Evolutionary conservation across 2,797 vertebrate species (phyloP).

Genomic region (Typhlichthys subterraneus): DNA sequence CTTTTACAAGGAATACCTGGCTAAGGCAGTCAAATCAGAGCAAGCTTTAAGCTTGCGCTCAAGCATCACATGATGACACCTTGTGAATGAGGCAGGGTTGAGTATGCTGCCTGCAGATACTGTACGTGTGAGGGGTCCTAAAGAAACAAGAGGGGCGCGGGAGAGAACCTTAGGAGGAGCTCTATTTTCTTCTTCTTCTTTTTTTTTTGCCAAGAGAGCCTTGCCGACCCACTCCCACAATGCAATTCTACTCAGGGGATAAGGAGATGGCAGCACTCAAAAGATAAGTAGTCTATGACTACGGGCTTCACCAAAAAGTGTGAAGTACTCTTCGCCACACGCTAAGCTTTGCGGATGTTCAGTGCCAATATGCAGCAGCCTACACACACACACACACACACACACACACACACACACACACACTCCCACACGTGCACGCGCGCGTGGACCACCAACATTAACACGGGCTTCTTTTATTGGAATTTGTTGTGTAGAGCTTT

Average conservation of each 20-base stretch:
- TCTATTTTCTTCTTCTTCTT: slow-evolving; percentile 13
- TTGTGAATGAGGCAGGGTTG: slow-evolving; percentile 14
- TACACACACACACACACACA: slow-evolving; percentile 8
- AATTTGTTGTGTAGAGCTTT: neutral
- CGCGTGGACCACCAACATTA: slow-evolving; percentile 5
- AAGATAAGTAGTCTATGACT: slow-evolving; percentile 47
- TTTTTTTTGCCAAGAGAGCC: slow-evolving; percentile 58
- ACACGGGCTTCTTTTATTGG: neutral
- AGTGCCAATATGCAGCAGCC: slow-evolving; percentile 12
- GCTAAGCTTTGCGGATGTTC: slow-evolving; percentile 22
- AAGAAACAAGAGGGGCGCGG: slow-evolving; percentile 47
- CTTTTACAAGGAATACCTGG: neutral
- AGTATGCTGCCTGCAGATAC: slow-evolving; percentile 4
- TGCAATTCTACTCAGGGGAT: slow-evolving; percentile 54
- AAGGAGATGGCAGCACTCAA: slow-evolving; percentile 45
- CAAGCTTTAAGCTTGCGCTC: neutral
- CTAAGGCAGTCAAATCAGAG: slow-evolving; percentile 10
- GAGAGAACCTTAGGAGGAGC: slow-evolving; percentile 49
- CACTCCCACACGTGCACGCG: slow-evolving; percentile 6
- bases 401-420: slow-evolving; percentile 7
- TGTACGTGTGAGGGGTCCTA: slow-evolving; percentile 37
- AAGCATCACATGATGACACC: neutral
- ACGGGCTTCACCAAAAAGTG: slow-evolving; percentile 34
- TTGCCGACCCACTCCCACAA: slow-evolving; percentile 59
- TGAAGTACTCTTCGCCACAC: slow-evolving; percentile 43